A percentile compares a stretch with the other conserved stretches of the same genome.
These are phyloP conservation scores for Cosmia pyralina DNA, from an alignment of 2,888 invertebrate genomes.

Conservation along the genomic window DNA sequence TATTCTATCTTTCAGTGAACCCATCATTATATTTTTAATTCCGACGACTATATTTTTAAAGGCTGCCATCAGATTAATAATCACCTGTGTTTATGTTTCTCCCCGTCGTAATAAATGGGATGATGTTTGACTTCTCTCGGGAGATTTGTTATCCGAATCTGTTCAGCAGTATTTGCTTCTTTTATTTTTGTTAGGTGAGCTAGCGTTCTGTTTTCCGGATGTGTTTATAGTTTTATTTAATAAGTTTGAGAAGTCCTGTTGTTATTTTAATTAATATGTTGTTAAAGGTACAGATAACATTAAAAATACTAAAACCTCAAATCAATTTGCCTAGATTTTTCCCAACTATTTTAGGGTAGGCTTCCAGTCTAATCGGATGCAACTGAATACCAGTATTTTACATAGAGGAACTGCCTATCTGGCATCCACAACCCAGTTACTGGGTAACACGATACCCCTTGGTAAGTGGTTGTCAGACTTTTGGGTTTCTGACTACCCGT, in stretches of 20 bases:
- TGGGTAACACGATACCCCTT: too few species aligned
- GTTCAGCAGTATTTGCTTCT: conserved; percentile 45
- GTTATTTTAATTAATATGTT: conserved; percentile 1
- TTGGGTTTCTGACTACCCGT: too few species aligned
- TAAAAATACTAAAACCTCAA: not conserved
- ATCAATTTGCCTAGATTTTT: too few species aligned
- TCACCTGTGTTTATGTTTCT: conserved; percentile 59
- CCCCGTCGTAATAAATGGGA: conserved; percentile 53
- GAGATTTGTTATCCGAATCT: conserved; percentile 42
- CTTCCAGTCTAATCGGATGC: too few species aligned
- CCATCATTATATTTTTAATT: conserved; percentile 45
- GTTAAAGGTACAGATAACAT: not conserved
- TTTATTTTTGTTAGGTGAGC: conserved; percentile 45
- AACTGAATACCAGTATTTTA: too few species aligned
- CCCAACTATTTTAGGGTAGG: too few species aligned
- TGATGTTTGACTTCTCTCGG: conserved; percentile 51
- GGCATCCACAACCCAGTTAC: too few species aligned
- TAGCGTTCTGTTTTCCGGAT: conserved; percentile 41
- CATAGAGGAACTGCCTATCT: too few species aligned
- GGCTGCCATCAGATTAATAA: conserved; percentile 48
- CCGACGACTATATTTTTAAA: conserved; percentile 40
- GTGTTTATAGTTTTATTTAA: conserved; percentile 35
- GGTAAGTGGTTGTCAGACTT: too few species aligned
- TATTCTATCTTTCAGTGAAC: conserved; percentile 22
- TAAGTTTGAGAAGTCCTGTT: conserved; percentile 22